These are phyloP conservation scores for Calvadosia cruxmelitensis DNA, from an alignment of 30 jellyfish, hydroid and myxozoan genomes.

Conservation along the genomic window DNA sequence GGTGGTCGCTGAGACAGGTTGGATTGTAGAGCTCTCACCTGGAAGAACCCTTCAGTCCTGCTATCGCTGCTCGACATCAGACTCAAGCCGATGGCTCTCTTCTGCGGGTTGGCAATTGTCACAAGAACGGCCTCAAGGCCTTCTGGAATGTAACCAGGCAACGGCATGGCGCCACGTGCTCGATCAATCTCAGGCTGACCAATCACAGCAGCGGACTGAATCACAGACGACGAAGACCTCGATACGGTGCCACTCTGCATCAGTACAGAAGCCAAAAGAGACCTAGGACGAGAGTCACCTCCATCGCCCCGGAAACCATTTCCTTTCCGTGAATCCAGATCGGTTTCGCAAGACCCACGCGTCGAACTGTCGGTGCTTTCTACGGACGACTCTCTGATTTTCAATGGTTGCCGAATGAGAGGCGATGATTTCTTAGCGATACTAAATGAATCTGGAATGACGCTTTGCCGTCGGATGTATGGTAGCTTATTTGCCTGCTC, in stretches of 20 bases:
- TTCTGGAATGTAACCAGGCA: conserved; percentile 66
- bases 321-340: neutral
- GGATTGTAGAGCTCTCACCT: conserved; percentile 21
- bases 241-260: conserved; percentile 4
- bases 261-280: neutral
- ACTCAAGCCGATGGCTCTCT: conserved; percentile 67
- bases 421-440: neutral
- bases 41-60: conserved; percentile 47
- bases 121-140: conserved; percentile 58
- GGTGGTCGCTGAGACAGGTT: neutral
- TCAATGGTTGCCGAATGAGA: neutral
- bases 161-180: conserved; percentile 25
- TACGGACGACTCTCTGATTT: no score
- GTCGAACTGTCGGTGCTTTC: neutral
- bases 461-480: conserved; percentile 64
- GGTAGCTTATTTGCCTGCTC: conserved; percentile 33
- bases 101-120: conserved; percentile 32
- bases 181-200: no score
- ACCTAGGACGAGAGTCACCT: neutral
- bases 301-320: neutral
- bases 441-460: conserved; percentile 33
- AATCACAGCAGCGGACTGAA: conserved; percentile 8
- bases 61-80: conserved; percentile 58
- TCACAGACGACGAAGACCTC: conserved; percentile 15
- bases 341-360: neutral